Evolutionary conservation across 2,797 vertebrate species (phyloP).

Genomic region (Sebastes minor): DNA sequence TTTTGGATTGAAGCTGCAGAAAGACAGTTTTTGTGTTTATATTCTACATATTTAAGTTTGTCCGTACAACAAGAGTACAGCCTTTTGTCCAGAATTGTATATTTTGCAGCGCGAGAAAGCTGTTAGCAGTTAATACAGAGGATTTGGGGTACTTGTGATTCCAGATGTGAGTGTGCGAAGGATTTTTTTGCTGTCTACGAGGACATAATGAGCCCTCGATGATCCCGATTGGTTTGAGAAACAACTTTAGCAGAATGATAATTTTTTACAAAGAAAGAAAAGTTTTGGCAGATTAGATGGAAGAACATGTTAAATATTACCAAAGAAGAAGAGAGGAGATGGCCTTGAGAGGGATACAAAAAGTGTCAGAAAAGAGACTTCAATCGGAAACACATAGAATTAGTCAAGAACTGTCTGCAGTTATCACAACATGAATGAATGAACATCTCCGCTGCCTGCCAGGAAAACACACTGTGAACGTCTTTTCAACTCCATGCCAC

Average conservation of each 20-base stretch:
- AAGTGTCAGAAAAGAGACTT: neutral
- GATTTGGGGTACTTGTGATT: neutral
- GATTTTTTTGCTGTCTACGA: neutral
- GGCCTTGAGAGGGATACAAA: neutral
- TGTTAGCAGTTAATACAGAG: neutral
- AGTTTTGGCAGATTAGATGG: neutral
- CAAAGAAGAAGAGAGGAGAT: neutral
- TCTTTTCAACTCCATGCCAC: neutral
- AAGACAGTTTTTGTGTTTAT: neutral
- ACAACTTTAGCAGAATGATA: neutral
- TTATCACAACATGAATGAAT: constrained; percentile 23
- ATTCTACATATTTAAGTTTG: neutral
- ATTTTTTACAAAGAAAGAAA: neutral
- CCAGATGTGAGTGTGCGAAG: neutral
- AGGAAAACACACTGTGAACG: neutral
- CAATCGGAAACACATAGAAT: neutral
- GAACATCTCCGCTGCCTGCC: neutral
- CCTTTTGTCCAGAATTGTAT: neutral
- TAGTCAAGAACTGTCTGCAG: neutral
- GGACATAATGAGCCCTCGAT: neutral
- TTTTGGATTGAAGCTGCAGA: neutral
- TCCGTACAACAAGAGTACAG: neutral
- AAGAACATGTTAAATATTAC: neutral
- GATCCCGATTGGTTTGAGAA: neutral
- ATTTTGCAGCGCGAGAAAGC: neutral